phyloP scores from a whole-genome alignment of 2,888 invertebrate species.

The Branchellion lobata region DNA sequence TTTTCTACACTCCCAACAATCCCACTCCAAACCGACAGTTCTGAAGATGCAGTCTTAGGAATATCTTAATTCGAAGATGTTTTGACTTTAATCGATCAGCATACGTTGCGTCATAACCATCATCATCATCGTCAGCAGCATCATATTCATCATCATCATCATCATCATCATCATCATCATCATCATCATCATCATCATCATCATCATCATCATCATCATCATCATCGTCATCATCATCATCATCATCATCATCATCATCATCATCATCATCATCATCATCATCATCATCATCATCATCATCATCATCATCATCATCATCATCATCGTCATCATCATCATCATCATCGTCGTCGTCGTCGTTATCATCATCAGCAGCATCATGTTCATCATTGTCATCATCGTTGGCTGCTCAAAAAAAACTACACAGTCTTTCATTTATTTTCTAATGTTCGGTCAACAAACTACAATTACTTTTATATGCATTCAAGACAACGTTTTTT shows the following conservation, averaged over 20 bases:
- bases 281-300: slow-evolving; percentile 27
- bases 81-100: not conserved
- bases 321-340: slow-evolving; percentile 4
- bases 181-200: not conserved
- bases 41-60: too few relatives aligned
- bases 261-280: slow-evolving; percentile 16
- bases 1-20: too few relatives aligned
- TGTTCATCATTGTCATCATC: too few relatives aligned
- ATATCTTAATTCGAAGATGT: not conserved
- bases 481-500: too few relatives aligned
- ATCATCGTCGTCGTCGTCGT: not conserved
- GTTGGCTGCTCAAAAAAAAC: too few relatives aligned
- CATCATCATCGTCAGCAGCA: too few relatives aligned
- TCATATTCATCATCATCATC: too few relatives aligned
- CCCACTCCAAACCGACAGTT: too few relatives aligned
- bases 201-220: slow-evolving; percentile 24
- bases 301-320: slow-evolving; percentile 12
- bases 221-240: slow-evolving; percentile 13
- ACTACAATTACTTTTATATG: too few relatives aligned
- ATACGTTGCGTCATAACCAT: not conserved
- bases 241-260: not conserved
- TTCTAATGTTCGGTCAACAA: too few relatives aligned
- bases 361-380: too few relatives aligned
- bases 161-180: not conserved
- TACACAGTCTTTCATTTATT: too few relatives aligned